Base-by-base conservation (phyloP, 2,888 invertebrate genomes). In the Patella caerulea region DNA sequence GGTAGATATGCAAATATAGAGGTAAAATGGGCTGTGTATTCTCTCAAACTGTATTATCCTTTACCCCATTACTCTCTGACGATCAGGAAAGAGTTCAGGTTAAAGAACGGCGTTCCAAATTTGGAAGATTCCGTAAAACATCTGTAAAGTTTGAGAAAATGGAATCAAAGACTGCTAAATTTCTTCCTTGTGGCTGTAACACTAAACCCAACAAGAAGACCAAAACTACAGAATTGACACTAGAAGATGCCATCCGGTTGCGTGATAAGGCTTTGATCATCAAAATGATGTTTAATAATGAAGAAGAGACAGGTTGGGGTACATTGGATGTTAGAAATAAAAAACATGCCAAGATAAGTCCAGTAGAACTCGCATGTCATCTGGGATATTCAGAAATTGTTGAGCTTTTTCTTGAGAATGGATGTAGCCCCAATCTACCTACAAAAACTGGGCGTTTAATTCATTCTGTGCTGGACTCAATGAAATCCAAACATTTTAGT, bases 371-470 rank as follows among this genome's bases (percentile, higher is more conserved):
- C 17, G 84, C 86, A 0, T 86, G 86, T 70, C 77, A 75, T n/a
- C 71, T 84, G 19, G 86, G 86, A 2, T 80, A 84, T 65, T 81
- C 79, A 12, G 82, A 85, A 71, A 82, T 84, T 52, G 80, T 86
- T 3, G 74, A 83, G 34, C 52, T 86, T 54, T 86, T 85, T 65
- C 71, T 86, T 12, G 79, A 83, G 12, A 84, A 86, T 77, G 86
- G 86, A 9, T 86, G 86, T 75, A 86, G 86, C 75, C 83, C 86
- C 17, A 85, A 86, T 74, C 77, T 86, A n/a, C 86, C 86, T 5
- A 86, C 86, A 15, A 81, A 81, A 14, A 78, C 81, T 45, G 86
- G 86, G 2, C 82, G 85, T n/a, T 78, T 86, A 34, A 81, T 86
- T 45, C 86, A 86, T 69, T 79, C 86, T 14, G 82, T 86, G 11